Evolutionary conservation across 2,113 vertebrate species (phyloP), one percentile per base, ranked within the genome.

Genomic region (Osmerus eperlanus): DNA sequence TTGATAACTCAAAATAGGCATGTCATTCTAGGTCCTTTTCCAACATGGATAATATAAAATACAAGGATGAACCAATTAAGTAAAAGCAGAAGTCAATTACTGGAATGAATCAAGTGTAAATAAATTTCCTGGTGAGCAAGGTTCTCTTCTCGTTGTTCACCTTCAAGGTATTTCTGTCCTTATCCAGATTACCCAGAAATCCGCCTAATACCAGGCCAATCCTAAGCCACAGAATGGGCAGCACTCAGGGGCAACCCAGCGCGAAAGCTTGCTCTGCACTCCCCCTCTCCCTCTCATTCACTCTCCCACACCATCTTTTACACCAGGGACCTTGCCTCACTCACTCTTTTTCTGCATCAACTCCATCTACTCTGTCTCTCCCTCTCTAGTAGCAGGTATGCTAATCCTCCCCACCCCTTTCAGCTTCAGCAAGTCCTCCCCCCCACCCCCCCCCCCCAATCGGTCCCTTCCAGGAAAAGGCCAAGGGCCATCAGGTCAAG

Each of bases 181-280:
- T 84, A 92, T 90, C 91, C 91, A 85, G 91, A 92, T 93, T 92
- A 92, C 74, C 51, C 65, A 72, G 71, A 87, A 89, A 92, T 91
- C 87, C 89, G 71, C 12, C 52, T 91, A 90, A 91, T 84, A 84
- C 88, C 79, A 74, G 76, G 75, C 84, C 81, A 88, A 85, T 83
- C 89, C 84, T 88, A 88, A 90, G 29, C 78, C 83, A 84, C 76
- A 74, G 78, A 79, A 75, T 23, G 41, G 28, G 4, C 58, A 69
- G 47, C 19, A 63, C 78, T 77, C 41, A 76, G 73, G 65, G 70
- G 81, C 77, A 88, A 65, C 77, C 73, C 79, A 78, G 74, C 53
- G 71, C 65, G 78, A 61, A 86, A 79, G 74, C 80, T 68, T 77
- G 69, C 69, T 63, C 67, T 64, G 32, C 55, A 52, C 25, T 23